Evolutionary conservation across 92 coral and sea anemone genomes (phyloP), one percentile per base, ranked within the genome.

Genomic region (Desmophyllum pertusum): DNA sequence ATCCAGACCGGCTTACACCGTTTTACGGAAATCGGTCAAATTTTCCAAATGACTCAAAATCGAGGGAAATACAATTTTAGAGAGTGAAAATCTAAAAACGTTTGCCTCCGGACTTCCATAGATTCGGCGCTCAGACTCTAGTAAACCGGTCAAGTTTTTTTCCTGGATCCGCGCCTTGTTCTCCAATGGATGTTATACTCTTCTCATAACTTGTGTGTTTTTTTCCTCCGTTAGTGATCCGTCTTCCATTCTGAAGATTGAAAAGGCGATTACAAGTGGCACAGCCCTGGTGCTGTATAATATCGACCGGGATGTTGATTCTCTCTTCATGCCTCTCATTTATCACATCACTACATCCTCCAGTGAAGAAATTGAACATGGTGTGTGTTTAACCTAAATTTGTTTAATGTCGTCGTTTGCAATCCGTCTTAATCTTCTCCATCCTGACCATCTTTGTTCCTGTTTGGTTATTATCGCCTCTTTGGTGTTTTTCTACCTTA

Each of bases 301-400:
- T 80, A 92, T 96, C 17, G 95, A 88, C 35, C 91, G 92, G 73
- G 84, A 84, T 70, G 90, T 96, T 33, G 98, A 96, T 81, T 94
- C 98, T 27, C 81, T 96, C 83, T 92, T 96, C 78, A 91, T 96
- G 90, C 98, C 98, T 70, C 81, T 96, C 65, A 96, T 96, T 81
- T 95, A 96, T 83, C 97, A 93, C 76, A 85, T 94, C 64, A 95
- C 89, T 39, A 94, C 98, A n/a, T 85, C 93, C 43, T 84, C 85
- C 37, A 83, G 89, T 71, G 98, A 93, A 2, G 79, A 83, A 31
- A 74, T 76, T 27, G 84, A 88, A 55, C 82, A 93, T 92, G 98
- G 98, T 94, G 76, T 75, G 87, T 14, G 6, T 5, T 10, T 3
- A 21, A 13, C 55, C 18, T 21, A 50, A 13, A 10, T 5, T 50